These are phyloP conservation scores for Ciconia stormi DNA, from an alignment of 2,113 vertebrate genomes.

Conservation along the genomic window DNA sequence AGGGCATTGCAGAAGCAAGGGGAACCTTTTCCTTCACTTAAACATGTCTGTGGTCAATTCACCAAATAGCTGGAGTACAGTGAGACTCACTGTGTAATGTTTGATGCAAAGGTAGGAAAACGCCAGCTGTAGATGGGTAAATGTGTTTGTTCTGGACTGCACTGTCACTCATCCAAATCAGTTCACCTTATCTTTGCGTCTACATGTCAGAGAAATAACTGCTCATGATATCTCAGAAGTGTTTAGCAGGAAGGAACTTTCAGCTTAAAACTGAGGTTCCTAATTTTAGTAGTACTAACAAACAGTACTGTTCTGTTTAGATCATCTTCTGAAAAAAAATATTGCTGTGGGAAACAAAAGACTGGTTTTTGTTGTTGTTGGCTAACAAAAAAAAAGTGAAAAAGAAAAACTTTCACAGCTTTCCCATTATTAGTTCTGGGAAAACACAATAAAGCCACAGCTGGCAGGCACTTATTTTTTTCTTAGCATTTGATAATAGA, in stretches of 20 bases:
- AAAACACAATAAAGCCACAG: constrained; percentile 82
- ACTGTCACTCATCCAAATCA: not conserved
- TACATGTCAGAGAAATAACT: not conserved
- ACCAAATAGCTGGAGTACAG: not conserved
- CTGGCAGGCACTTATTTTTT: constrained; percentile 79
- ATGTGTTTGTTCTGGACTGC: not conserved
- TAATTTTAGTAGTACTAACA: not conserved
- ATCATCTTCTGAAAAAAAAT: constrained; percentile 14
- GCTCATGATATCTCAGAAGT: not conserved
- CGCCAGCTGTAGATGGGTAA: not conserved
- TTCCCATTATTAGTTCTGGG: constrained; percentile 80
- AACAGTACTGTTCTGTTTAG: not conserved
- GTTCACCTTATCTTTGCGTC: not conserved
- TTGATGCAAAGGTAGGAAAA: not conserved
- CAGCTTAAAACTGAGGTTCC: not conserved
- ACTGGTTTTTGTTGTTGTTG: not conserved
- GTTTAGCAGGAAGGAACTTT: not conserved
- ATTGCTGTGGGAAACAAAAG: constrained; percentile 10
- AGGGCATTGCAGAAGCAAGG: not conserved
- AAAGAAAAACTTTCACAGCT: constrained; percentile 68
- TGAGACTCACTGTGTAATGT: not conserved
- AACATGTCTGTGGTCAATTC: not conserved
- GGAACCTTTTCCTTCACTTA: not conserved
- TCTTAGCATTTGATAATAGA: constrained; percentile 81
- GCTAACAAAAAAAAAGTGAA: constrained; percentile 30